Base-by-base conservation (phyloP, 2,797 vertebrate genomes). In the Poeciliopsis infans region DNA sequence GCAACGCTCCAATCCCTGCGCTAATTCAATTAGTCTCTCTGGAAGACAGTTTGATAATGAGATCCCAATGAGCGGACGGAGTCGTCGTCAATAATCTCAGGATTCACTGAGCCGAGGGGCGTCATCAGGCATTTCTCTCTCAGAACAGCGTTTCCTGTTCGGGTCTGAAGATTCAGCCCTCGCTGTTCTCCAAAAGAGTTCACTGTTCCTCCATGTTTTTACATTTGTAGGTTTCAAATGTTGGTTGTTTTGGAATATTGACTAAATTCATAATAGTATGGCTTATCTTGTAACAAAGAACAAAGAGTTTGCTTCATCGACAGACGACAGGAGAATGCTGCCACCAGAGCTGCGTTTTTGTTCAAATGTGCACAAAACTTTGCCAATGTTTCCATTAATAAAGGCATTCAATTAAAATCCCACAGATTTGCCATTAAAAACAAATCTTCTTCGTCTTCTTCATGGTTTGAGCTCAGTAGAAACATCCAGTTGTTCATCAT, bases 21-120 rank as follows among this genome's bases (percentile, higher is more conserved):
- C 82, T 89, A 87, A 92, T 91, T 91, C 87, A 89, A 90, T 93
- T 89, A 91, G 90, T 84, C 86, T 91, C 83, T 79, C 86, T 76
- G 76, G 77, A 91, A 91, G 92, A 91, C 90, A 81, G 85, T 89
- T 82, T 91, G 89, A 92, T 91, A 86, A 91, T 84, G 59, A 85
- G 79, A 86, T 88, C 83, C 87, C 85, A 91, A 88, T 81, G 51
- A 83, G 81, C 28, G 33, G 82, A 82, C n/a, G 64, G 80, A 1
- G 31, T 31, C 59, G 3, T 85, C 81, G 85, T 90, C 86, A 89
- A 90, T 92, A 92, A 91, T 82, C 68, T 16, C 8, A 75, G 83
- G 79, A 90, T 84, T 88, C 83, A 88, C 64, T 33, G 83, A 88
- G 86, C 79, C 0, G 68, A n/a, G 69, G 51, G 74, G 74, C 4